These are phyloP conservation scores for Lepidocolaptes lacrymiger DNA, from an alignment of 2,797 vertebrate genomes.

Conservation along the genomic window DNA sequence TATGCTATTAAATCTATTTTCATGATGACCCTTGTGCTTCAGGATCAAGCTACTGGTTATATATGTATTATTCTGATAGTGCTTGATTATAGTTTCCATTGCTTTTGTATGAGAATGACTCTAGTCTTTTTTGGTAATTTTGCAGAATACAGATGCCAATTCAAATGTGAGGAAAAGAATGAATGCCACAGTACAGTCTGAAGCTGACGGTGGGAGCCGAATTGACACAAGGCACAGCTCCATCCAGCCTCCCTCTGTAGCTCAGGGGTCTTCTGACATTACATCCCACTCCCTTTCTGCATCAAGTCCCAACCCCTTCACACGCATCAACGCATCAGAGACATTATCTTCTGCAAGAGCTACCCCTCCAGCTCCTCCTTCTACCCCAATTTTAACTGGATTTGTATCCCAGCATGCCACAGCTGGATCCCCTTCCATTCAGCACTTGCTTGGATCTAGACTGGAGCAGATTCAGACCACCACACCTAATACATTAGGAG, in stretches of 20 bases:
- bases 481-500: constrained; percentile 80
- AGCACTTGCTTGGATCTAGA: constrained; percentile 86
- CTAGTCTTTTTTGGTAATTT: constrained; percentile 35
- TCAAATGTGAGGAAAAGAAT: constrained; percentile 92
- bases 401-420: constrained; percentile 74
- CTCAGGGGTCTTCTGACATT: constrained; percentile 77
- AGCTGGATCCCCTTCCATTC: constrained; percentile 79
- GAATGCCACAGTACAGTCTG: constrained; percentile 84
- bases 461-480: constrained; percentile 89
- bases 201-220: constrained; percentile 78
- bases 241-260: constrained; percentile 71
- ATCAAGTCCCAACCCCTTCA: constrained; percentile 89
- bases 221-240: constrained; percentile 83
- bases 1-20: not conserved
- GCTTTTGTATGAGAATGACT: not conserved
- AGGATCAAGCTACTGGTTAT: not conserved
- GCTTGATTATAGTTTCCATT: not conserved
- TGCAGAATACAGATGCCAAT: constrained; percentile 87
- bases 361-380: constrained; percentile 80
- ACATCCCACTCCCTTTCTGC: constrained; percentile 80
- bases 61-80: not conserved
- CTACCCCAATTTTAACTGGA: constrained; percentile 83
- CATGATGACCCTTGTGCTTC: not conserved
- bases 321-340: constrained; percentile 82
- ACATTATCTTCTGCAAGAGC: constrained; percentile 82